Base-by-base conservation (phyloP, 2,888 invertebrate species). In the Drosophila phalerata region DNA sequence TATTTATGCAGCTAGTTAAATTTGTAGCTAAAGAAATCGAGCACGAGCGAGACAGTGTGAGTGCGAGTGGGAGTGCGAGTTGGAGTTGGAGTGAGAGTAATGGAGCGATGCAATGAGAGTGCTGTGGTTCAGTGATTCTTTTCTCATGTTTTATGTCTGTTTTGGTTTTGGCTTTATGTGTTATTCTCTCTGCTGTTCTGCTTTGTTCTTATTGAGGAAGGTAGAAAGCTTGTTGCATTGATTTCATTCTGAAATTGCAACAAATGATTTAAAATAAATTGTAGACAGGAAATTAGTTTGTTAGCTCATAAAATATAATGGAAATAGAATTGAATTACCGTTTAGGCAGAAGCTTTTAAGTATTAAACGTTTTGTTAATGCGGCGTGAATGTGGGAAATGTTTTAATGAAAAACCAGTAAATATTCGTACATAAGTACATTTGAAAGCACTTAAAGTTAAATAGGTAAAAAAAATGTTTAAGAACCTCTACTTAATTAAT, bases 1-100 rank as follows among this genome's bases (percentile, higher is more conserved):
- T 86, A 86, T 85, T 85, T 85, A 88, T 85, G 84, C 86, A 88
- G 79, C 79, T 73, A 85, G 70, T 85, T 83, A 79, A 87, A 62
- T 71, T 65, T 63, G 45, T 64, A 47, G 70, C 55, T 15, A 34
- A 61, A 55, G 11, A 28, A 28, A n/a, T 32, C 5, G 8, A 52
- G 40, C 1, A 28, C 22, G 61, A 56, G 63, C n/a, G 40, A 15
- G 49, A 15, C 34, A 49, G 11, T 15, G 42, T 22, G 8, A 30
- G 25, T 13, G 37, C n/a, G 53, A 56, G 58, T 52, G 30, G 13
- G 43, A 43, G 61, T 15, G 42, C 28, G 8, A 30, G 25, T 13
- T 30, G 17, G 53, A 56, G 58, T 52, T 40, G 13, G 43, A 43
- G 61, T 40, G 28, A 66, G 25, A 49, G 71, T 34, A 57, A 53